Percentiles rank a stretch among this genome's conserved stretches.
Evolutionary conservation across 2,888 invertebrate species (phyloP).

Genomic region (Terebella lapidaria): DNA sequence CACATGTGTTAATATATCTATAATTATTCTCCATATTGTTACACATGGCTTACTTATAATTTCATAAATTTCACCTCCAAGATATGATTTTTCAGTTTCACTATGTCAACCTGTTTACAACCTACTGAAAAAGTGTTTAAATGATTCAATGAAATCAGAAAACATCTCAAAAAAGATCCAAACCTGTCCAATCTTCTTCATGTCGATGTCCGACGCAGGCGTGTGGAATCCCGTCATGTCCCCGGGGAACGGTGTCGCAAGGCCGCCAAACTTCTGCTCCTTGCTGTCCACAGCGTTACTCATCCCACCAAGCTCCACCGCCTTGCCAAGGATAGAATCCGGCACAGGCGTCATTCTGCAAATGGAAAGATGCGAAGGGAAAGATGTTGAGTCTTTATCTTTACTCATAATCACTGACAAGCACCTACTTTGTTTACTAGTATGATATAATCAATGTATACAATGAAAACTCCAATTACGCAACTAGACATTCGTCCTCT

Average conservation of each 20-base stretch:
- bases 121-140: neutral
- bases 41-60: too few relatives aligned
- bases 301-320: conserved; percentile 57
- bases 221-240: conserved; percentile 52
- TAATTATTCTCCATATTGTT: neutral
- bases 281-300: conserved; percentile 37
- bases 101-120: too few relatives aligned
- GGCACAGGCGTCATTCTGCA: conserved; percentile 85
- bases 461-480: too few relatives aligned
- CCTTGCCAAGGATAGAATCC: conserved; percentile 85
- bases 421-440: neutral
- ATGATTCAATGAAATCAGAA: neutral
- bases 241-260: conserved; percentile 57
- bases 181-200: conserved; percentile 82
- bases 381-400: neutral
- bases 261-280: conserved; percentile 58
- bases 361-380: conserved; percentile 7
- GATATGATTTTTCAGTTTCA: too few relatives aligned
- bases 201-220: conserved; percentile 73
- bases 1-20: neutral
- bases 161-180: neutral
- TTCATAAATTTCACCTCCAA: too few relatives aligned
- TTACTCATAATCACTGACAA: neutral
- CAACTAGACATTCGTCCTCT: too few relatives aligned
- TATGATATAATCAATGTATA: too few relatives aligned